Base-by-base conservation (phyloP, 2,113 vertebrate species). In the Pseudorhombus dupliciocellatus region DNA sequence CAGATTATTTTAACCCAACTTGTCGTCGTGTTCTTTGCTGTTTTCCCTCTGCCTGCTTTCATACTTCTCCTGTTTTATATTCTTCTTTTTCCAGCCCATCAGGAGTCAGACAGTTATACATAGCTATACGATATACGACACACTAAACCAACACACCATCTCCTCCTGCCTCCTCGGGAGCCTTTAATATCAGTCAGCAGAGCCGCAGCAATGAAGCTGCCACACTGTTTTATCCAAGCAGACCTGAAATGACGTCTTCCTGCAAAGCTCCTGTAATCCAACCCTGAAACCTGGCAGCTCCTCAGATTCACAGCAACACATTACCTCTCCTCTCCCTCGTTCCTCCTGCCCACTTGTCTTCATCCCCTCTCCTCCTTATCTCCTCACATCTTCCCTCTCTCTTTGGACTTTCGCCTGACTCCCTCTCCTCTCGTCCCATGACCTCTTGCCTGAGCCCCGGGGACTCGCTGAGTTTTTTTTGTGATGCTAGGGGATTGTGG, bases 261-360 rank as follows among this genome's bases (percentile, higher is more conserved):
- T 76, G 69, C 72, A 86, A 88, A 89, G 80, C 73, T 68, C 53
- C 78, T 84, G 73, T 91, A 92, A 84, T 90, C 79, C 84, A 75
- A 68, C 68, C 63, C 58, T 37, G 70, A 71, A 64, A 81, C 67
- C 71, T 70, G 56, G 68, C 74, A 74, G 69, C 85, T 78, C 89
- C 71, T 16, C 55, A 25, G 10, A 57, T 61, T 79, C 31, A 10
- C 56, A 40, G 76, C 79, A 52, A 67, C 40, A 44, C 53, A 74
- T 72, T n/a, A 56, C 31, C 72, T 77, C 58, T 22, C 60, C 26
- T 77, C 28, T 42, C 54, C 16, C 34, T 25, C 54, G 70, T 69
- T 48, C 37, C 53, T 30, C 30, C 52, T 30, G 31, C 55, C 14
- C 12, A 56, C 14, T 57, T 30, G 34, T 42, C 16, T 18, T 50